Conservation (phyloP, 1,140 invertebrate species). For the Brachionus rubens region DNA sequence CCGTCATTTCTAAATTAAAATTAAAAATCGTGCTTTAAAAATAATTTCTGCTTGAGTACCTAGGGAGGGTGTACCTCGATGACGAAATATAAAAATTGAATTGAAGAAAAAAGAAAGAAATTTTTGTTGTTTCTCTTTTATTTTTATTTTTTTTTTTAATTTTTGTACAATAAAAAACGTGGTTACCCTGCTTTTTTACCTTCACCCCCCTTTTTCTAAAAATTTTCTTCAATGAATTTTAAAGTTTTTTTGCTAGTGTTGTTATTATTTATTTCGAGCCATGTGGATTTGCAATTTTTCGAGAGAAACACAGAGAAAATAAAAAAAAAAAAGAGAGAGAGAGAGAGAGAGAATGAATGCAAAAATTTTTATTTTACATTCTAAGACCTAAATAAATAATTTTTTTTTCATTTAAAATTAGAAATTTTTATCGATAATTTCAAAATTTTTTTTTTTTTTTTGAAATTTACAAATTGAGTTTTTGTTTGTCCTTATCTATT, state of each 20-base stretch:
- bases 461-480: background rate
- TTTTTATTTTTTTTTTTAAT: too few relatives aligned
- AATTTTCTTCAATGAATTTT: slow-evolving; percentile 23
- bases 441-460: background rate
- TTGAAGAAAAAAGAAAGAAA: too few relatives aligned
- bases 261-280: background rate
- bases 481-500: slow-evolving; percentile 30
- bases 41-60: too few relatives aligned
- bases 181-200: slow-evolving; percentile 14
- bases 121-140: too few relatives aligned
- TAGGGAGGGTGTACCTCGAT: too few relatives aligned
- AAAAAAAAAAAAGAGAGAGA: background rate
- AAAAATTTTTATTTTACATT: slow-evolving; percentile 23
- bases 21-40: too few relatives aligned
- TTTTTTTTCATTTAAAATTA: background rate
- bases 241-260: background rate
- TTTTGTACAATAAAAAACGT: slow-evolving; percentile 10
- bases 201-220: background rate
- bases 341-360: slow-evolving; percentile 16
- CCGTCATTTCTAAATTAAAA: slow-evolving; percentile 9
- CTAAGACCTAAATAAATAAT: slow-evolving; percentile 37
- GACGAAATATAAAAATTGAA: too few relatives aligned
- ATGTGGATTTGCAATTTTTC: slow-evolving; percentile 27
- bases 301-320: too few relatives aligned
- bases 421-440: background rate